phyloP scores from a whole-genome alignment of 2,113 vertebrate species.

The Chloroceryle aenea region DNA sequence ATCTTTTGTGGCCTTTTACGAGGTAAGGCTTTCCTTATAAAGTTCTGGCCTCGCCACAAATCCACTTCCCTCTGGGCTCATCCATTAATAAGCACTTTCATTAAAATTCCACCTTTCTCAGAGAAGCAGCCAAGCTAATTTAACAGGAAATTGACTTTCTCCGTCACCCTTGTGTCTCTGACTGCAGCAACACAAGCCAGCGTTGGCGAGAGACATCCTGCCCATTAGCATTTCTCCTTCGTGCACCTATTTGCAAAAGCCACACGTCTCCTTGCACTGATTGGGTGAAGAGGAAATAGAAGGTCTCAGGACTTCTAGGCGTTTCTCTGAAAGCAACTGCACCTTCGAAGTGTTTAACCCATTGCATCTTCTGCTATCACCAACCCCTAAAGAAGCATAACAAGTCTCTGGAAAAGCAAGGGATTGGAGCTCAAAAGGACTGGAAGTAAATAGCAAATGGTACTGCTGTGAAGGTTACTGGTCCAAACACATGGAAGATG shows the following conservation, averaged over 20 bases:
- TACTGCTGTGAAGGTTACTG: too few relatives aligned
- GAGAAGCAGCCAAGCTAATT: slow-evolving; percentile 18
- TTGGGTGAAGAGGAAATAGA: neutral
- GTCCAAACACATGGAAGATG: neutral
- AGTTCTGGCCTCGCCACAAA: slow-evolving; percentile 30
- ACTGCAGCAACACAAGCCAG: neutral
- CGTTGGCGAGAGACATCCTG: neutral
- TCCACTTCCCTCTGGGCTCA: slow-evolving; percentile 58
- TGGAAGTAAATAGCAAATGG: accelerated
- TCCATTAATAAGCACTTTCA: slow-evolving; percentile 62
- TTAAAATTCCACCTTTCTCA: slow-evolving; percentile 59
- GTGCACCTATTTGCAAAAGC: neutral
- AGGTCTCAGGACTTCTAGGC: too few relatives aligned
- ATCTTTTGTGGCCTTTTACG: slow-evolving; percentile 50
- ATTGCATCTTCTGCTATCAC: neutral
- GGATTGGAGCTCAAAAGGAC: neutral
- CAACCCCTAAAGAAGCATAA: neutral
- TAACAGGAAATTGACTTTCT: slow-evolving; percentile 41
- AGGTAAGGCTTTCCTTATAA: slow-evolving; percentile 41
- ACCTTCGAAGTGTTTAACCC: neutral
- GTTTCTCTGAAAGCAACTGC: too few relatives aligned
- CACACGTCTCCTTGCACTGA: neutral
- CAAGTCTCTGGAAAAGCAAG: neutral
- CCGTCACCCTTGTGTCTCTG: accelerated
- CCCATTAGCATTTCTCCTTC: neutral